Percentiles rank a stretch among this genome's conserved stretches.
These are phyloP conservation scores for Cactoblastis cactorum DNA, from an alignment of 2,888 invertebrate genomes.

Conservation along the genomic window DNA sequence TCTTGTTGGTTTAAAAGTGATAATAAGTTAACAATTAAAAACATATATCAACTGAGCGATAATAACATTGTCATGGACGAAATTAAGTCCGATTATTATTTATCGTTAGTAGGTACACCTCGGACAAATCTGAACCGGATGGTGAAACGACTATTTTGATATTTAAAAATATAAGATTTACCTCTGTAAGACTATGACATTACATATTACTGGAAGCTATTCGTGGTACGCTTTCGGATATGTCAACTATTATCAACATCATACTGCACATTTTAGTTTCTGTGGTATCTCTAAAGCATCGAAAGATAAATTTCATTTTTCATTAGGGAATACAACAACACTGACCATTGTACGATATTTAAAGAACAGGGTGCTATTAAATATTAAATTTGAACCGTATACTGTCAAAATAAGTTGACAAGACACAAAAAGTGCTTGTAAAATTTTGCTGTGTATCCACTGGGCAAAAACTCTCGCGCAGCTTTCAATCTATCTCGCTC, in stretches of 20 bases:
- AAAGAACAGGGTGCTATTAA: conserved; percentile 61
- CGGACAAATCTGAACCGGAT: background rate
- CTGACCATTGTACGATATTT: conserved; percentile 28
- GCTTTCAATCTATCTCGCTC: no score
- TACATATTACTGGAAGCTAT: background rate
- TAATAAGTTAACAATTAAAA: no score
- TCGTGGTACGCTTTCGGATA: background rate
- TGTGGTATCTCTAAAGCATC: conserved; percentile 42
- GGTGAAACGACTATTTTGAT: no score
- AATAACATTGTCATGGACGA: no score
- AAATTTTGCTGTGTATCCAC: no score
- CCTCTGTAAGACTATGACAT: background rate
- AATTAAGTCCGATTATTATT: no score
- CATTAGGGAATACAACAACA: conserved; percentile 15
- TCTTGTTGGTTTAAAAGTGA: no score
- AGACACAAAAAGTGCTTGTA: conserved; percentile 12
- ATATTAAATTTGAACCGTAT: conserved; percentile 32
- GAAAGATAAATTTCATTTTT: conserved; percentile 23
- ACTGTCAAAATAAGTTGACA: conserved; percentile 23
- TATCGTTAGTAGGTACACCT: background rate
- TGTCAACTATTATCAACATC: background rate
- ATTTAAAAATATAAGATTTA: no score
- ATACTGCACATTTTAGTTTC: conserved; percentile 18
- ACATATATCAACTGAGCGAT: no score
- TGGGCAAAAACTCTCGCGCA: no score